Conservation (phyloP, 1,140 invertebrate species). For the Aphaenogaster floridana region DNA sequence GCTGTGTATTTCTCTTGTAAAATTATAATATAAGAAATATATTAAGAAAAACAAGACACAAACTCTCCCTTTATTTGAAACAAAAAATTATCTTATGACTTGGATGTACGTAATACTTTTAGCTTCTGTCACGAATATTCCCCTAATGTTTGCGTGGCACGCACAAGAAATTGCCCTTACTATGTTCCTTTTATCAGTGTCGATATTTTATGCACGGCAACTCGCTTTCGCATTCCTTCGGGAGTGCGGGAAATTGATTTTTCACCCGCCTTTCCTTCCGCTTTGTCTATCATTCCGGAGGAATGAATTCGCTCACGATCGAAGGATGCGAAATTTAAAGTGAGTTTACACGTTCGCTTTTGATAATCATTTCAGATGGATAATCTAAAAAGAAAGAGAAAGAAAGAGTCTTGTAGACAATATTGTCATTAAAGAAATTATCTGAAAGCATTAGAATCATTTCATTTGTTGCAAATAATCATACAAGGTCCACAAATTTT, state of each 20-base stretch:
- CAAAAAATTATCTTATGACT: constrained; percentile 1
- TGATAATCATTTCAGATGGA: not conserved
- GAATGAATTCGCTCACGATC: constrained; percentile 34
- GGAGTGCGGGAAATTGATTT: constrained; percentile 66
- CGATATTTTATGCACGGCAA: constrained; percentile 56
- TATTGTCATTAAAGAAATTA: not conserved
- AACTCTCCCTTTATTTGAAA: not conserved
- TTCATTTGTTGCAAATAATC: not conserved
- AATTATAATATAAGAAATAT: not conserved
- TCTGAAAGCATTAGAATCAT: not conserved
- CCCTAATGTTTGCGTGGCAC: constrained; percentile 25
- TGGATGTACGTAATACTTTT: not conserved
- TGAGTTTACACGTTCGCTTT: not conserved
- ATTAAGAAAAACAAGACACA: not conserved
- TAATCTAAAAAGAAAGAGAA: not conserved
- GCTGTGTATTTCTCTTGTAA: not conserved
- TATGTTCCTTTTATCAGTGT: constrained; percentile 2
- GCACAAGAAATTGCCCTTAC: constrained; percentile 23
- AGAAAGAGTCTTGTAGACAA: not conserved
- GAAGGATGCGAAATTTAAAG: constrained; percentile 48
- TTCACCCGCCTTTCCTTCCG: constrained; percentile 19
- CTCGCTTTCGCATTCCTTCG: constrained; percentile 2
- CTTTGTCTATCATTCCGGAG: constrained; percentile 46
- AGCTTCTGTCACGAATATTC: constrained; percentile 22
- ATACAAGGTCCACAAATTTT: constrained; percentile 14